A percentile compares a stretch with the other conserved stretches of the same genome.
Evolutionary conservation across 2,113 vertebrate species (phyloP).

Genomic region (Platichthys flesus): DNA sequence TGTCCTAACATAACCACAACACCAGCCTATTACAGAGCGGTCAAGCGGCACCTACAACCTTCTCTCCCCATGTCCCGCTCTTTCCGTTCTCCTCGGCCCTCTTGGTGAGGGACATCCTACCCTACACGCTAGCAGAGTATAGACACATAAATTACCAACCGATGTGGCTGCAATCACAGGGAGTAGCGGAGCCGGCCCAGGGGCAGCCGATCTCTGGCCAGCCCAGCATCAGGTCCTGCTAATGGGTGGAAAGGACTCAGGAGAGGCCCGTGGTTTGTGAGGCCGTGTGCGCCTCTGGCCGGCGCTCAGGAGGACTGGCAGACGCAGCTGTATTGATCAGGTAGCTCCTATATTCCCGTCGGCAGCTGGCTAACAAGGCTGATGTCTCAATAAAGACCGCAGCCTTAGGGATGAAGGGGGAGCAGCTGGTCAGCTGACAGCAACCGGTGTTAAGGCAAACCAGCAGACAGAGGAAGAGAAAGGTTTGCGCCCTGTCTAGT

Average conservation of each 20-base stretch:
- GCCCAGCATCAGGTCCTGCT: constrained; percentile 49
- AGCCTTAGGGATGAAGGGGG: constrained; percentile 38
- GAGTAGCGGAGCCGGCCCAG: background rate
- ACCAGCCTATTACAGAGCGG: constrained; percentile 62
- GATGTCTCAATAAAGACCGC: constrained; percentile 72
- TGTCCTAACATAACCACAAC: constrained; percentile 61
- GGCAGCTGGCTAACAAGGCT: constrained; percentile 76
- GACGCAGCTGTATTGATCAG: constrained; percentile 60
- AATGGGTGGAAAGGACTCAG: constrained; percentile 48
- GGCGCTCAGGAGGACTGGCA: constrained; percentile 43
- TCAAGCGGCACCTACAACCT: constrained; percentile 35
- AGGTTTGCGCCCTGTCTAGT: constrained; percentile 14
- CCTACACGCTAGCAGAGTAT: constrained; percentile 13
- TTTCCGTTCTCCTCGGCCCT: constrained; percentile 21
- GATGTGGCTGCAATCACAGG: constrained; percentile 36
- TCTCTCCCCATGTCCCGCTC: constrained; percentile 26
- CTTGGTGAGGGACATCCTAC: constrained; percentile 16
- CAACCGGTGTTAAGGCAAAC: constrained; percentile 36
- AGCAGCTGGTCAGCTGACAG: constrained; percentile 10
- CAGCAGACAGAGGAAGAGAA: constrained; percentile 13
- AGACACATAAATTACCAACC: constrained; percentile 48
- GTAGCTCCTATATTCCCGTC: constrained; percentile 48
- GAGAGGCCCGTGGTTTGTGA: constrained; percentile 49
- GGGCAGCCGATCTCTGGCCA: constrained; percentile 53
- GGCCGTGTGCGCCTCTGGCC: constrained; percentile 18